Percentiles rank a stretch among this genome's conserved stretches.
Evolutionary conservation across 2,797 vertebrate species (phyloP).

Genomic region (Takifugu rubripes): DNA sequence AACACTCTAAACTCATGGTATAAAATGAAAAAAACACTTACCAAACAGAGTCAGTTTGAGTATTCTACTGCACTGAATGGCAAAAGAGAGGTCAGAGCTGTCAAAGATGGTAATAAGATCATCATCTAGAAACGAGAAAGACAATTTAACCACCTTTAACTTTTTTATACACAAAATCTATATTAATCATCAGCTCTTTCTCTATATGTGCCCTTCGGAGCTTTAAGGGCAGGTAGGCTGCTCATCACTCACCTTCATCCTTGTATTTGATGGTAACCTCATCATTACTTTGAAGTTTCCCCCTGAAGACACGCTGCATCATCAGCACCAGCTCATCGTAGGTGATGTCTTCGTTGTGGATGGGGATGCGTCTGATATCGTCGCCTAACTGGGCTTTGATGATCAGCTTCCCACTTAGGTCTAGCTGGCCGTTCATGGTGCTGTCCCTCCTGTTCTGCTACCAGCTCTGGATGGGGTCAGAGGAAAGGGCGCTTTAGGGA

Average conservation of each 20-base stretch:
- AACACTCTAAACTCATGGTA: neutral
- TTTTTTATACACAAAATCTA: neutral
- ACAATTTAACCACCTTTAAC: neutral
- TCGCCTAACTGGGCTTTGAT: constrained; percentile 98
- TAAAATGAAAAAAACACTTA: constrained; percentile 65
- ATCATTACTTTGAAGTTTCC: constrained; percentile 95
- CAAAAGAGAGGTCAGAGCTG: constrained; percentile 98
- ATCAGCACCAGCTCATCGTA: constrained; percentile 98
- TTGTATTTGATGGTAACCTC: constrained; percentile 99
- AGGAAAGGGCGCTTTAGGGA: constrained; percentile 7
- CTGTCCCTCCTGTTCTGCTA: constrained; percentile 62
- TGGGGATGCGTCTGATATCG: constrained; percentile 97
- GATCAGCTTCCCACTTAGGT: constrained; percentile 97
- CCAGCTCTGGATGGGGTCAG: constrained; percentile 37
- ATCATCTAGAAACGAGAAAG: constrained; percentile 79
- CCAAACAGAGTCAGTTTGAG: constrained; percentile 98
- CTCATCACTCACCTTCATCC: constrained; percentile 86
- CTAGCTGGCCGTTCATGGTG: constrained; percentile 97
- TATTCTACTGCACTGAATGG: constrained; percentile 99
- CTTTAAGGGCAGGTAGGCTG: neutral
- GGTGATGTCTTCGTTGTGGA: constrained; percentile 99
- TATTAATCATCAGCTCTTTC: no score
- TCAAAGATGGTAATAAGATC: constrained; percentile 99
- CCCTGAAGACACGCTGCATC: constrained; percentile 98
- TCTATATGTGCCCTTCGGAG: neutral